Base-by-base conservation (phyloP, 2,888 invertebrate species). In the Drosophila paucipuncta region DNA sequence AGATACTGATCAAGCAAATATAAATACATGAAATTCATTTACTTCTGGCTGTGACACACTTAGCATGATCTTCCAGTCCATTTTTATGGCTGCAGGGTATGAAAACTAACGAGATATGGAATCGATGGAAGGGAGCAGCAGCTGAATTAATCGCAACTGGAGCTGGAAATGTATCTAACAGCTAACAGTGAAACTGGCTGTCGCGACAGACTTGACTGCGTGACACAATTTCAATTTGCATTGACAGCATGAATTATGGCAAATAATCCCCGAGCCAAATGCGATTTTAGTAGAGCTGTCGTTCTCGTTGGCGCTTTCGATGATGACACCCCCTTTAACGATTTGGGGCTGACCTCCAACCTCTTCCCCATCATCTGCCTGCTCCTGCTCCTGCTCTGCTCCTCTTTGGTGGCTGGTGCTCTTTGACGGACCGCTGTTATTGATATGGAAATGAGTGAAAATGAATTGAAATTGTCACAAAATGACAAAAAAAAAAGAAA, bases 201-300 rank as follows among this genome's bases (percentile, higher is more conserved):
- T 43, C 73, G 35, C 65, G 62, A 53, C 67, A 39, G 67, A 61
- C 64, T 85, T 88, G 79, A 73, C 82, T 88, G 90, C 82, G 85
- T 90, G 90, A 88, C 90, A 87, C 87, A 87, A 87, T 90, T 87
- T 87, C 87, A 87, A 87, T 90, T 87, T 88, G 87, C 85, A 87
- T 87, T 90, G 89, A 88, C 90, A 87, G 87, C 86, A 88, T 87
- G 90, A 87, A 88, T 87, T 87, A 90, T 87, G 83, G 83, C 83
- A 90, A 90, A 88, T 85, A 90, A 85, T 87, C 86, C 83, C 63
- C 66, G 41, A 71, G 85, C 81, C 74, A 87, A 89, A 87, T 80
- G 82, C 85, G 82, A 89, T 84, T 89, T 89, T 82, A 80, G 84
- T 80, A 62, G 60, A 52, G 80, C 75, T 63, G 52, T 63, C 59